phyloP scores from a whole-genome alignment of 2,888 invertebrate genomes.

The Chaetoderma sp. region DNA sequence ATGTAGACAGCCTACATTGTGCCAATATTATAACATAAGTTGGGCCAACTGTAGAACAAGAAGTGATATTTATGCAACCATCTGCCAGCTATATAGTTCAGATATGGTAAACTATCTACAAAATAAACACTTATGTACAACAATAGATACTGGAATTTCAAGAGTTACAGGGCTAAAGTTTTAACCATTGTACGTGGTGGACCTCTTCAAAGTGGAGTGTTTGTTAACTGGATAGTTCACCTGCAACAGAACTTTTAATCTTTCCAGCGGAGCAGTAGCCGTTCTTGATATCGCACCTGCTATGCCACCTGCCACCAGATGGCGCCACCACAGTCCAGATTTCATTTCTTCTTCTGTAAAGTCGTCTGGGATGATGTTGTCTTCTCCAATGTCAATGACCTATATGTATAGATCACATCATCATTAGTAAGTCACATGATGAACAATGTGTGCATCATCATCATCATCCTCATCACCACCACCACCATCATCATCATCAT shows the following conservation, averaged over 20 bases:
- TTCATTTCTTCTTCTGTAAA: conserved; percentile 95
- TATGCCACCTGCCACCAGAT: conserved; percentile 94
- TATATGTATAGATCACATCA: conserved; percentile 34
- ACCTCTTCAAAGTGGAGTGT: not conserved
- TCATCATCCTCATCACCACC: too few relatives aligned
- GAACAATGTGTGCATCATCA: too few relatives aligned
- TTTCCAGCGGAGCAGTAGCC: conserved; percentile 96
- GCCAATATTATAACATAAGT: too few relatives aligned
- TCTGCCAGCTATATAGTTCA: too few relatives aligned
- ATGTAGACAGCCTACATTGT: too few relatives aligned
- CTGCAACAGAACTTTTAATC: conserved; percentile 93
- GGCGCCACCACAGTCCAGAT: conserved; percentile 99
- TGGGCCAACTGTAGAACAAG: too few relatives aligned
- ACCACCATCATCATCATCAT: too few relatives aligned
- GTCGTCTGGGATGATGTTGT: conserved; percentile 96
- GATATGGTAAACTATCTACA: too few relatives aligned
- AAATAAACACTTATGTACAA: too few relatives aligned
- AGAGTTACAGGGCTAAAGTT: not conserved
- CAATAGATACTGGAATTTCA: not conserved
- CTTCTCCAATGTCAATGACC: conserved; percentile 81
- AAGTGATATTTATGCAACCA: too few relatives aligned
- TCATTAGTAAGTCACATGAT: too few relatives aligned
- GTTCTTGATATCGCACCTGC: conserved; percentile 97
- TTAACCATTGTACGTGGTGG: not conserved
- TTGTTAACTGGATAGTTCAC: conserved; percentile 72